Base-by-base conservation (phyloP, 2,888 invertebrate species). In the Stegophylla sp. region DNA sequence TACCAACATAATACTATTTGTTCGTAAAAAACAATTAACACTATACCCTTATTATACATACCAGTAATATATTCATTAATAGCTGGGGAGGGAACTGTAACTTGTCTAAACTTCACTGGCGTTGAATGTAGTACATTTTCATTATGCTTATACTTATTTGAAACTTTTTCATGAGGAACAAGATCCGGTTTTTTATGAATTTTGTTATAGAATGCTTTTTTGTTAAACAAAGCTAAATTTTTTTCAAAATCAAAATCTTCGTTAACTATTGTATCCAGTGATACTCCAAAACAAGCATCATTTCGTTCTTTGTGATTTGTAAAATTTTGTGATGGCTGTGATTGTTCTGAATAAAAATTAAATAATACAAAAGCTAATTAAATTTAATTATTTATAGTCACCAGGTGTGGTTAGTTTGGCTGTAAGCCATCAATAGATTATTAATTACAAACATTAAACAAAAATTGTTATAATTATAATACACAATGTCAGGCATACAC, bases 231-330 rank as follows among this genome's bases (percentile, higher is more conserved):
- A 28, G 95, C 95, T 79, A 96, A 89, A 88, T 96, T 97, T 83
- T 94, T 95, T 86, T 97, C 96, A 89, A 97, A 96, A 89, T 97
- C 96, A 88, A 97, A 97, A 85, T 97, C 96, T 86, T 92, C 90
- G 84, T 88, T 89, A 74, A 91, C 86, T 83, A 89, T 87, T 74
- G 91, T 90, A 84, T 92, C 92, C 13, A 91, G 88, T 61, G 92
- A 91, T 7, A 90, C 90, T 43, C 93, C 94, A 87, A 94, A 94
- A 86, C 93, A 93, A 81, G 92, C 92, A 86, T 93, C 93, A 86
- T 93, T 91, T 84, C 90, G 89, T 85, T 88, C 87, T 83, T 89
- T 79, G 41, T 79, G 79, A 71, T 79, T 79, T 0, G 67, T 59
- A 41, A 79, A 79, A 79, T 79, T 20, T 83, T 81, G 0, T 83